A percentile compares a stretch with the other conserved stretches of the same genome.
phyloP scores from a whole-genome alignment of 2,888 invertebrate species.

The Automeris io region DNA sequence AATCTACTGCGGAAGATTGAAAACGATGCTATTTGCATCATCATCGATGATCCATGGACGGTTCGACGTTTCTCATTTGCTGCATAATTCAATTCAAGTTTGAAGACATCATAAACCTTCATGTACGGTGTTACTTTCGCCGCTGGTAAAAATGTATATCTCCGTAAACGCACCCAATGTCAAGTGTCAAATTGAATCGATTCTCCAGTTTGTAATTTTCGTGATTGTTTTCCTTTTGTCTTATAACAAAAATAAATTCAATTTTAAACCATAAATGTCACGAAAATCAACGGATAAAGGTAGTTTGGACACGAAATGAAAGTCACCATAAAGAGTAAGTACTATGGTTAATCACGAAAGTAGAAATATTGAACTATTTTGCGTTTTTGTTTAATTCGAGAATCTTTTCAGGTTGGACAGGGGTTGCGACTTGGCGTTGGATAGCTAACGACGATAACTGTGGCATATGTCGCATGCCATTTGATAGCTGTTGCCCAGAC shows the following conservation, averaged over 20 bases:
- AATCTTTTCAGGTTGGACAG: constrained; percentile 86
- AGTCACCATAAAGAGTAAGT: constrained; percentile 80
- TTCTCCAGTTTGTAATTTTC: not conserved
- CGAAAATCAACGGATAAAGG: too few species aligned
- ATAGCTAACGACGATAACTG: constrained; percentile 99
- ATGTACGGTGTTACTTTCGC: too few species aligned
- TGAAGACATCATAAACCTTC: too few species aligned
- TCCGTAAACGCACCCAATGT: too few species aligned
- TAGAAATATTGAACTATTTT: not conserved
- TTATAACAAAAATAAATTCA: not conserved
- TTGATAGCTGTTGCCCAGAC: constrained; percentile 98
- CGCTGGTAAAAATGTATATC: too few species aligned
- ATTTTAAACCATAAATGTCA: too few species aligned
- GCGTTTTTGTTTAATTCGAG: constrained; percentile 4
- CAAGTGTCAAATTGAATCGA: too few species aligned
- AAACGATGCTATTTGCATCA: too few species aligned
- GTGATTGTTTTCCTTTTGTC: not conserved
- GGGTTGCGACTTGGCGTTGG: constrained; percentile 99
- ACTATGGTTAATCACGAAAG: constrained; percentile 1
- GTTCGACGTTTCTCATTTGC: too few species aligned
- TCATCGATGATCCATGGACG: too few species aligned
- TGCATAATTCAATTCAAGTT: too few species aligned
- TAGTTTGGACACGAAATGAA: constrained; percentile 60
- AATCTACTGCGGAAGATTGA: too few species aligned
- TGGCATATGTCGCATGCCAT: constrained; percentile 99